Percentiles rank a stretch among this genome's conserved stretches.
phyloP scores from a whole-genome alignment of 2,113 vertebrate genomes.

The Atlantisia rogersi region DNA sequence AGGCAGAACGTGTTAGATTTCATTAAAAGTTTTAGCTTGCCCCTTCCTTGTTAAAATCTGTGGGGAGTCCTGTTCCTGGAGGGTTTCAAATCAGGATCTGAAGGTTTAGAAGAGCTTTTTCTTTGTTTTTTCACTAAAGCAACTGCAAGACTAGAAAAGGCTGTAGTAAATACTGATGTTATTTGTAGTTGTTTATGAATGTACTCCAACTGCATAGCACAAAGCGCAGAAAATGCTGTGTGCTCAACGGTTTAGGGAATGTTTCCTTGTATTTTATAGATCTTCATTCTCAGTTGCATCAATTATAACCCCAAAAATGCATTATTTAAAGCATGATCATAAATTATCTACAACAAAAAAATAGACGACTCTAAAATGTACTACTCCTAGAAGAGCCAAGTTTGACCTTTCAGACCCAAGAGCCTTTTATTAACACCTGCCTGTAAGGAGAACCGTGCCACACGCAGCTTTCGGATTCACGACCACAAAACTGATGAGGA shows the following conservation, averaged over 20 bases:
- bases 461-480: slow-evolving; percentile 85
- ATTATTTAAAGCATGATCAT: slow-evolving; percentile 72
- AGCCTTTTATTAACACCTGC: slow-evolving; percentile 99
- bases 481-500: slow-evolving; percentile 95
- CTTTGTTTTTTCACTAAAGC: slow-evolving; percentile 68
- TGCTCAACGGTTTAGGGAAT: background rate
- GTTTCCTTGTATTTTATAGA: slow-evolving; percentile 31
- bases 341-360: slow-evolving; percentile 77
- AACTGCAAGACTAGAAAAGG: slow-evolving; percentile 71
- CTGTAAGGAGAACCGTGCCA: slow-evolving; percentile 88
- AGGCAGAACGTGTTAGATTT: slow-evolving; percentile 84
- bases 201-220: slow-evolving; percentile 21
- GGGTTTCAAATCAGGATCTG: slow-evolving; percentile 82
- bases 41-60: slow-evolving; percentile 86
- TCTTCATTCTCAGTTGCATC: slow-evolving; percentile 34
- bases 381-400: slow-evolving; percentile 78
- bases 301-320: slow-evolving; percentile 54
- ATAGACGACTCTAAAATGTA: slow-evolving; percentile 75
- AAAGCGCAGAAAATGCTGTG: slow-evolving; percentile 16
- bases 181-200: slow-evolving; percentile 73
- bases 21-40: slow-evolving; percentile 86
- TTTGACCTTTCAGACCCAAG: slow-evolving; percentile 92
- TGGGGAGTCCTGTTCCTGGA: slow-evolving; percentile 81
- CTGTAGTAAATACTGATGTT: slow-evolving; percentile 75
- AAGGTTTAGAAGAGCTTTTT: slow-evolving; percentile 75